Percentiles rank a stretch among this genome's conserved stretches.
Evolutionary conservation across 2,797 vertebrate species (phyloP).

Genomic region (Tadarida brasiliensis): DNA sequence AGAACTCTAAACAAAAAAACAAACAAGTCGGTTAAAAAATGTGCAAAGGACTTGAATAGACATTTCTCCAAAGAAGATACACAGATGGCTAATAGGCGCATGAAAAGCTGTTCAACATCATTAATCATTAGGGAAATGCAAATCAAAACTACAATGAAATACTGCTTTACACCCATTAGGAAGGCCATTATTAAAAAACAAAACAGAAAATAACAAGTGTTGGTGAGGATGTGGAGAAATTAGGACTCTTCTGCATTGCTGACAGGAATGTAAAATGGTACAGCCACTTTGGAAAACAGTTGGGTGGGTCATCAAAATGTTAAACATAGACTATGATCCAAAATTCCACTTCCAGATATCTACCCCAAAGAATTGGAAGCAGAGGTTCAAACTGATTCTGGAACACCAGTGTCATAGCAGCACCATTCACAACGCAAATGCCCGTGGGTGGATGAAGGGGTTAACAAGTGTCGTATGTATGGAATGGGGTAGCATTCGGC

Average conservation of each 20-base stretch:
- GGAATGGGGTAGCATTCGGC: not conserved
- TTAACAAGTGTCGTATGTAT: not conserved
- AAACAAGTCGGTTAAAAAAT: not conserved
- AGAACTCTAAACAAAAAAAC: not conserved
- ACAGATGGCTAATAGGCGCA: slow-evolving; percentile 59
- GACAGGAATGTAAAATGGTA: not conserved
- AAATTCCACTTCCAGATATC: not conserved
- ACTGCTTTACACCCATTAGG: not conserved
- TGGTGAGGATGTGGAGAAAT: not conserved
- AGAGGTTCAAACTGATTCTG: not conserved
- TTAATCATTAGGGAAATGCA: slow-evolving; percentile 57
- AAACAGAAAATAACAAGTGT: slow-evolving; percentile 6
- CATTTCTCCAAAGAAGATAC: slow-evolving; percentile 16
- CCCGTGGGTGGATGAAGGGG: not conserved
- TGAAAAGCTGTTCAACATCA: slow-evolving; percentile 5
- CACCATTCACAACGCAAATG: not conserved
- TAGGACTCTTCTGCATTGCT: not conserved
- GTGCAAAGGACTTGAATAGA: slow-evolving; percentile 9
- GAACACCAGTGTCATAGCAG: not conserved
- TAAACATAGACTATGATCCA: not conserved
- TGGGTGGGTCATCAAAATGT: not conserved
- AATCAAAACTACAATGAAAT: slow-evolving; percentile 29
- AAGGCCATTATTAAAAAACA: not conserved
- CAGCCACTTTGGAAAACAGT: not conserved
- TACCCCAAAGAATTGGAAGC: not conserved